Conservation (phyloP, 2,888 invertebrate genomes). For the Ashinkailepas kermadecensis region DNA sequence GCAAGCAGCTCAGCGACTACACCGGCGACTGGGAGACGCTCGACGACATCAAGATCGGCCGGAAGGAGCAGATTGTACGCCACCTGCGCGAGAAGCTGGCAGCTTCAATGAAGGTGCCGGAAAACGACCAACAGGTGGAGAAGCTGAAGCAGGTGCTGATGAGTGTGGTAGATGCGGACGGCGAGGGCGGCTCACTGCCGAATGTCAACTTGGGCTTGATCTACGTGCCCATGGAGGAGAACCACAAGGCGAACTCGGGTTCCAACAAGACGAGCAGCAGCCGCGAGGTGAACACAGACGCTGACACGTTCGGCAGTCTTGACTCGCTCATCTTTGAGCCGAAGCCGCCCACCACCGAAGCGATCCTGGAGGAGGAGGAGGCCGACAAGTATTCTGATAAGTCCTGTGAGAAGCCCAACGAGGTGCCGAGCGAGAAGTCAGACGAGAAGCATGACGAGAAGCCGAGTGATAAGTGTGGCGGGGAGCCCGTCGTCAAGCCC, state of each 20-base stretch:
- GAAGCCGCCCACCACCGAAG: slow-evolving; percentile 33
- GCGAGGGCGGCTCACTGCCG: slow-evolving; percentile 28
- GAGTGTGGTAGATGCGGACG: slow-evolving; percentile 35
- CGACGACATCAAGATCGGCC: slow-evolving; percentile 16
- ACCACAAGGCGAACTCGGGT: slow-evolving; percentile 25
- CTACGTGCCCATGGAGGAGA: slow-evolving; percentile 38
- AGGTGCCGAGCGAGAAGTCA: no score
- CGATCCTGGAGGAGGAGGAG: slow-evolving; percentile 28
- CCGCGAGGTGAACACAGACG: slow-evolving; percentile 32
- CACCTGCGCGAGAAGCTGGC: slow-evolving; percentile 26
- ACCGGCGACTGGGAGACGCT: slow-evolving; percentile 34
- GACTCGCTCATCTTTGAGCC: slow-evolving; percentile 38
- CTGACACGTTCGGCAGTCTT: slow-evolving; percentile 36
- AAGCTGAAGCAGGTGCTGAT: slow-evolving; percentile 35
- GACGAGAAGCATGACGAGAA: no score
- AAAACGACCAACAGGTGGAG: slow-evolving; percentile 34
- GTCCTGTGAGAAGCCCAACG: no score
- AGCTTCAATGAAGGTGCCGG: slow-evolving; percentile 26
- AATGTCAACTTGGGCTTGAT: slow-evolving; percentile 37
- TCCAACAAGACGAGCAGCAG: slow-evolving; percentile 27
- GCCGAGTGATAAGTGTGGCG: background rate
- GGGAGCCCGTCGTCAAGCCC: slow-evolving; percentile 19
- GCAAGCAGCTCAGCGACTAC: slow-evolving; percentile 32
- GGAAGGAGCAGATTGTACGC: slow-evolving; percentile 27
- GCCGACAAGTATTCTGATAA: no score